phyloP scores from a whole-genome alignment of 2,888 invertebrate genomes.

The Amphipoea lucens region DNA sequence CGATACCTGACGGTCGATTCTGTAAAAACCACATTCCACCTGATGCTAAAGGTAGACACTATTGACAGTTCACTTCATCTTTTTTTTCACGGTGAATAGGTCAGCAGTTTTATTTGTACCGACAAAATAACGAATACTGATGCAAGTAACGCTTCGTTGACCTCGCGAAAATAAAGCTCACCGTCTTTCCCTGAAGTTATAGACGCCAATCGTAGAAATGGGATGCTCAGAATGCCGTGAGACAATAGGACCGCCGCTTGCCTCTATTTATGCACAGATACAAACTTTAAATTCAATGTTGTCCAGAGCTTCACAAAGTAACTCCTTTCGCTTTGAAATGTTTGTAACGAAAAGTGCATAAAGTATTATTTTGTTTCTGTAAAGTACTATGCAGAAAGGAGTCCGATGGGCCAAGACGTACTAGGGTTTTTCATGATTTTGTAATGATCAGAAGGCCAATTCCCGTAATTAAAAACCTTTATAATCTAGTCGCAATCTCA shows the following conservation, averaged over 20 bases:
- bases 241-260: conserved; percentile 37
- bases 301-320: conserved; percentile 37
- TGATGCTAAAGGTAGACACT: neutral
- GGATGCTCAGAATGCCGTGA: conserved; percentile 31
- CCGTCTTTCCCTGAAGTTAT: conserved; percentile 45
- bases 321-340: conserved; percentile 39
- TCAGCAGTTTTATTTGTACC: neutral
- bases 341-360: conserved; percentile 1
- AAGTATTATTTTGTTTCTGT: neutral
- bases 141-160: conserved; percentile 15
- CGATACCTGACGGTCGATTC: neutral
- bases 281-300: conserved; percentile 49
- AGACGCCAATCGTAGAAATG: conserved; percentile 41
- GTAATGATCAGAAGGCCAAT: too few species aligned
- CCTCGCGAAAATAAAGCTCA: conserved; percentile 45
- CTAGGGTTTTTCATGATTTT: neutral
- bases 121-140: conserved; percentile 21
- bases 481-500: too few species aligned
- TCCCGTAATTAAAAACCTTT: too few species aligned
- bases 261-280: conserved; percentile 48
- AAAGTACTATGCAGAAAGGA: neutral
- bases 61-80: neutral
- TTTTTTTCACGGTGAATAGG: neutral
- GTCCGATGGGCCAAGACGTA: too few species aligned
- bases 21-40: neutral